Evolutionary conservation across 2,113 vertebrate genomes (phyloP).

Genomic region (Desmodus rotundus): DNA sequence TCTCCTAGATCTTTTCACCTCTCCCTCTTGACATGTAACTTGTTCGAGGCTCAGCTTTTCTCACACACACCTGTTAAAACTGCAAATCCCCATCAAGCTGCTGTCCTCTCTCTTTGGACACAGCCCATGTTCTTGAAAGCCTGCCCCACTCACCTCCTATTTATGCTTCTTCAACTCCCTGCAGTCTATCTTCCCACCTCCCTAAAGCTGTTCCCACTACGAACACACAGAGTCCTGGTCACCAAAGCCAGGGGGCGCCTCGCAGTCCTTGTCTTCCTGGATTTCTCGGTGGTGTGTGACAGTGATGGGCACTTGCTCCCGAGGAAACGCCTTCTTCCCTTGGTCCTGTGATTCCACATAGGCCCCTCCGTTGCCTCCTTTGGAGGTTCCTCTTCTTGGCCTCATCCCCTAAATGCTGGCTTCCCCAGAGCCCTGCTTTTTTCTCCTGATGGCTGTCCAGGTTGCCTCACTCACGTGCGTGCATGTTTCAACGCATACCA

Average conservation of each 20-base stretch:
- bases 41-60: background rate
- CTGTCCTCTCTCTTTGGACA: background rate
- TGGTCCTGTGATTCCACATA: background rate
- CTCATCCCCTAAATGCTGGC: background rate
- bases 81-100: background rate
- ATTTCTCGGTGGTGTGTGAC: background rate
- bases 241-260: background rate
- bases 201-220: background rate
- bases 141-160: background rate
- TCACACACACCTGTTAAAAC: background rate
- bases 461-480: background rate
- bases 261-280: background rate
- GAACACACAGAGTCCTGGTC: background rate
- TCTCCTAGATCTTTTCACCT: background rate
- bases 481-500: background rate
- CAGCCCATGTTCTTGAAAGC: background rate
- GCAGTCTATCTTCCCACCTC: background rate
- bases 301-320: background rate
- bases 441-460: background rate
- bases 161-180: background rate
- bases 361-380: background rate
- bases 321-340: background rate
- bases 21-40: background rate
- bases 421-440: background rate
- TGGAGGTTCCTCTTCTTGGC: background rate